These are phyloP conservation scores for Ataeniobius toweri DNA, from an alignment of 2,797 vertebrate genomes.

Conservation along the genomic window DNA sequence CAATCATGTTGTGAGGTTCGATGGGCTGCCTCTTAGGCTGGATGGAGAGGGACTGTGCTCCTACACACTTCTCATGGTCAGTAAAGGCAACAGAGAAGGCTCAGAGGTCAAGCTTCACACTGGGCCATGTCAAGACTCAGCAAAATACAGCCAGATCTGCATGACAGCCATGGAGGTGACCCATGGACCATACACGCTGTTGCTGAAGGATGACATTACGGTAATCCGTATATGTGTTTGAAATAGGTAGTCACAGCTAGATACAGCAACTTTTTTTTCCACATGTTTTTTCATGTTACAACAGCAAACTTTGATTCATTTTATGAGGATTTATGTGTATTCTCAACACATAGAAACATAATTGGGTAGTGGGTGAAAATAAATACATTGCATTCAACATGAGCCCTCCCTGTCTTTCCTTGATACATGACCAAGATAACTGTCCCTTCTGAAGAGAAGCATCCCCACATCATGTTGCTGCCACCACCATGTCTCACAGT, in stretches of 20 bases:
- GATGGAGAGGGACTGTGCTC: conserved; percentile 87
- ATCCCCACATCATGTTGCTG: neutral
- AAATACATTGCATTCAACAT: neutral
- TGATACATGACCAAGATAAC: neutral
- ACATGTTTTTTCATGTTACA: neutral
- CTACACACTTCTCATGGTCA: conserved; percentile 86
- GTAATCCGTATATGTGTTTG: conserved; percentile 67
- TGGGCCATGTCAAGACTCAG: conserved; percentile 78
- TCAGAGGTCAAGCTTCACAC: conserved; percentile 87
- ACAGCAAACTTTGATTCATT: neutral
- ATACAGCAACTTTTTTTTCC: neutral
- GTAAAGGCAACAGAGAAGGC: conserved; percentile 65
- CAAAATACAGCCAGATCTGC: conserved; percentile 81
- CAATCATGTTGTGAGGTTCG: conserved; percentile 92
- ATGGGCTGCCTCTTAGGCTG: conserved; percentile 88
- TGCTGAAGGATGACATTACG: conserved; percentile 88
- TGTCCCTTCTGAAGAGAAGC: neutral
- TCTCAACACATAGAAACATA: neutral
- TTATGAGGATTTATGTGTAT: no score
- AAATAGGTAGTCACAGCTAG: neutral
- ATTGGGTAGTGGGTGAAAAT: neutral
- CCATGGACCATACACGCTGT: conserved; percentile 70
- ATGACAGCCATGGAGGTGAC: conserved; percentile 90
- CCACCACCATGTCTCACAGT: no score
- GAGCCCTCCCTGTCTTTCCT: no score